phyloP scores from a whole-genome alignment of 53 echinoderm and acorn worm species.

The Mesocentrotus franciscanus region DNA sequence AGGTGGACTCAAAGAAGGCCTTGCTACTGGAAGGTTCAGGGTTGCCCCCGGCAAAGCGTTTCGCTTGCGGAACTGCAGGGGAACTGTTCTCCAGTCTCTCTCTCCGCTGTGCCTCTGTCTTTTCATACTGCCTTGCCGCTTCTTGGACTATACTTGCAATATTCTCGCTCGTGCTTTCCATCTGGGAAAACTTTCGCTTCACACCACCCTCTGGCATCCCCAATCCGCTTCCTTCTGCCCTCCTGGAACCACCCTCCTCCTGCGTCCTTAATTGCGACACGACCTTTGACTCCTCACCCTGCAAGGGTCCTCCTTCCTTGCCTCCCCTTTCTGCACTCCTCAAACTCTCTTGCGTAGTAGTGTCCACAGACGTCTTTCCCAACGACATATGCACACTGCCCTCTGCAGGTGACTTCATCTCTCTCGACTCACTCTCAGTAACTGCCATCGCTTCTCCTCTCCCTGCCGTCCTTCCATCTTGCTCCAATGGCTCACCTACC shows the following conservation, averaged over 20 bases:
- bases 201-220: background rate
- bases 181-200: conserved; percentile 11
- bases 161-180: conserved; percentile 8
- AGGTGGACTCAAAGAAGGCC: background rate
- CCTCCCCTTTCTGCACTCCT: background rate
- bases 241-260: background rate
- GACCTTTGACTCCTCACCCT: background rate
- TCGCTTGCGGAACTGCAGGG: background rate
- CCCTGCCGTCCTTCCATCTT: background rate
- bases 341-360: background rate
- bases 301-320: background rate
- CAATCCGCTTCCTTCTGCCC: background rate
- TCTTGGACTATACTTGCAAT: conserved; percentile 24
- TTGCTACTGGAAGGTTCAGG: background rate
- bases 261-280: background rate
- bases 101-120: background rate
- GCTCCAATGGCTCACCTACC: background rate
- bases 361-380: background rate
- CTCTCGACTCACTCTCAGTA: background rate
- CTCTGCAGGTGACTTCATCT: background rate
- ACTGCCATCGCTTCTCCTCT: background rate
- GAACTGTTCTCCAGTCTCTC: background rate
- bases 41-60: conserved; percentile 9
- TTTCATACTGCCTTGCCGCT: conserved; percentile 39
- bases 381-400: background rate